Percentiles rank a stretch among this genome's conserved stretches.
phyloP scores from a whole-genome alignment of 2,797 vertebrate species.

The Mus caroli region DNA sequence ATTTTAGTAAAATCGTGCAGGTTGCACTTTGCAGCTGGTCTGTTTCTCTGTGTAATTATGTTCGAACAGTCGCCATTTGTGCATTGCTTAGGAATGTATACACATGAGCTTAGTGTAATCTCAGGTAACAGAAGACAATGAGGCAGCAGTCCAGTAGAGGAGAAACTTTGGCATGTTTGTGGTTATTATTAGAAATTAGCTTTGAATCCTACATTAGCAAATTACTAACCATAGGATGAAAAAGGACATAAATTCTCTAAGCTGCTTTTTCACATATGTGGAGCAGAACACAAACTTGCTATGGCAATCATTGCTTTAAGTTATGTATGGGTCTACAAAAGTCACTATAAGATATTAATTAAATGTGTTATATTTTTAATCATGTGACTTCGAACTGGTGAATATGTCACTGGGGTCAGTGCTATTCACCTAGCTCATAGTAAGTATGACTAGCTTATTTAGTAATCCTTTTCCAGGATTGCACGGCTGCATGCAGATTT shows the following conservation, averaged over 20 bases:
- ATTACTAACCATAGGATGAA: slow-evolving; percentile 18
- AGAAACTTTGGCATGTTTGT: background rate
- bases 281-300: background rate
- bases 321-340: background rate
- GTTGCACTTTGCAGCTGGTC: slow-evolving; percentile 5
- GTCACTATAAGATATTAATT: slow-evolving; percentile 5
- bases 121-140: slow-evolving; percentile 2
- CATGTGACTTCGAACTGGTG: slow-evolving; percentile 5
- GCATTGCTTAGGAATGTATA: background rate
- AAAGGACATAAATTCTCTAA: slow-evolving; percentile 22
- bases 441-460: background rate
- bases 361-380: background rate
- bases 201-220: slow-evolving; percentile 21
- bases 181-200: slow-evolving; percentile 11
- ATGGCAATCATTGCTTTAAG: slow-evolving; percentile 32
- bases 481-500: background rate
- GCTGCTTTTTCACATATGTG: background rate
- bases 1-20: slow-evolving; percentile 26
- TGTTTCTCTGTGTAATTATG: slow-evolving; percentile 34
- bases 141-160: background rate
- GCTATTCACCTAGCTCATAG: background rate
- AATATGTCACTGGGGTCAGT: background rate
- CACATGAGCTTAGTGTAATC: slow-evolving; percentile 26
- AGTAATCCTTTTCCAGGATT: background rate
- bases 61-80: background rate